These are phyloP conservation scores for Fissipunctia ypsillon DNA, from an alignment of 2,888 invertebrate genomes.

Conservation along the genomic window DNA sequence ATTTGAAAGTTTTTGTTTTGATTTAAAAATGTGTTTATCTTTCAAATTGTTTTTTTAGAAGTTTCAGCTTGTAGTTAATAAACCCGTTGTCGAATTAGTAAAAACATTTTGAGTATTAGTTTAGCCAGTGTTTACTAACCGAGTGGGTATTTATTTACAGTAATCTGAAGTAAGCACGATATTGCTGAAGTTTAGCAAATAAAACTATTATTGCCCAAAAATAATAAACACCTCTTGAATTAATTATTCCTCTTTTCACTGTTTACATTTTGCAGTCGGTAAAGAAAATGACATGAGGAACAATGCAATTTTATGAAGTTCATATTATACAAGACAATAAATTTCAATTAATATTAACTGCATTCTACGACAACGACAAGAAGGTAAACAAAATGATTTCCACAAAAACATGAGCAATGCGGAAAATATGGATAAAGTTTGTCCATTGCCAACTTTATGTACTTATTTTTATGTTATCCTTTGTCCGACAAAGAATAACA, in stretches of 20 bases:
- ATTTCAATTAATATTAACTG: too few species aligned
- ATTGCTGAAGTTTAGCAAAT: too few species aligned
- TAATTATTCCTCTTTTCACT: neutral
- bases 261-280: neutral
- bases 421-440: neutral
- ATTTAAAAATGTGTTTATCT: neutral
- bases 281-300: neutral
- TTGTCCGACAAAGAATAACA: slow-evolving; percentile 3
- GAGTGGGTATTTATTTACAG: neutral
- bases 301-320: neutral
- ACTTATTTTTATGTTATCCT: too few species aligned
- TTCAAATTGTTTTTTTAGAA: neutral
- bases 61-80: neutral
- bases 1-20: slow-evolving; percentile 1
- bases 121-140: neutral
- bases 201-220: neutral
- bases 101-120: neutral
- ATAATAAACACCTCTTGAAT: neutral
- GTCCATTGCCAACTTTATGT: too few species aligned
- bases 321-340: too few species aligned
- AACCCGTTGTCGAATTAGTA: neutral
- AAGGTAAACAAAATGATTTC: neutral
- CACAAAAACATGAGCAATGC: neutral
- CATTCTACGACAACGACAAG: too few species aligned
- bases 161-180: neutral